These are phyloP conservation scores for Trichechus manatus DNA, from an alignment of 2,113 vertebrate genomes.

Conservation along the genomic window DNA sequence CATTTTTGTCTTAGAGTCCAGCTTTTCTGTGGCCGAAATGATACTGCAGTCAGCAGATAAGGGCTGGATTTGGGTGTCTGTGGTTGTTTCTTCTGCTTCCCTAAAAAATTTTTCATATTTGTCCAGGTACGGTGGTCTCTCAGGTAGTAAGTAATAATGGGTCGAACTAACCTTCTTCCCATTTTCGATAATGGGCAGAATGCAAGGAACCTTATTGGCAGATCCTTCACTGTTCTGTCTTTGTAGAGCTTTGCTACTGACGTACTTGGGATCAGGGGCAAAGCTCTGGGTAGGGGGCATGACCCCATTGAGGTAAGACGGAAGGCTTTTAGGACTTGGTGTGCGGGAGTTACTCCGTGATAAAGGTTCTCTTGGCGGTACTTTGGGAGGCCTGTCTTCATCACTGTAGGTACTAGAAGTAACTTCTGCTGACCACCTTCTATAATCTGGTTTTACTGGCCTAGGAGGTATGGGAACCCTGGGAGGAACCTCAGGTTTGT, in stretches of 20 bases:
- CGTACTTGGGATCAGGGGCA: conserved; percentile 97
- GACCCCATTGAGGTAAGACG: conserved; percentile 95
- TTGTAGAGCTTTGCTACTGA: conserved; percentile 94
- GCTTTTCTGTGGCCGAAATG: conserved; percentile 76
- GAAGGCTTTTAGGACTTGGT: conserved; percentile 96
- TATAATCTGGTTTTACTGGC: conserved; percentile 91
- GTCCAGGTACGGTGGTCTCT: conserved; percentile 92
- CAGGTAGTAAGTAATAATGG: conserved; percentile 96
- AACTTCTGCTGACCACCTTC: conserved; percentile 98
- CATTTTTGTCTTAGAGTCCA: conserved; percentile 83
- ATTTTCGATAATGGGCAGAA: conserved; percentile 96
- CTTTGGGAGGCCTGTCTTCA: conserved; percentile 95
- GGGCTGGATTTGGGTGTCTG: conserved; percentile 66
- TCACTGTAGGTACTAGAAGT: conserved; percentile 94
- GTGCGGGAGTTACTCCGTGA: conserved; percentile 92
- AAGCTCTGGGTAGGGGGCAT: conserved; percentile 99
- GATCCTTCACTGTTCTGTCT: conserved; percentile 96
- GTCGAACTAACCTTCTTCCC: conserved; percentile 95
- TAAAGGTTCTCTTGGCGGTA: conserved; percentile 95
- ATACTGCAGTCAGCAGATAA: conserved; percentile 77
- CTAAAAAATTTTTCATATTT: conserved; percentile 92
- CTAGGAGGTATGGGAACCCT: conserved; percentile 96
- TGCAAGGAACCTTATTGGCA: conserved; percentile 90
- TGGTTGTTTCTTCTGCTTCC: conserved; percentile 87
- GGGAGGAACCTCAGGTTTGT: conserved; percentile 94